Base-by-base conservation (phyloP, 2,797 vertebrate genomes). In the Cossypha caffra region DNA sequence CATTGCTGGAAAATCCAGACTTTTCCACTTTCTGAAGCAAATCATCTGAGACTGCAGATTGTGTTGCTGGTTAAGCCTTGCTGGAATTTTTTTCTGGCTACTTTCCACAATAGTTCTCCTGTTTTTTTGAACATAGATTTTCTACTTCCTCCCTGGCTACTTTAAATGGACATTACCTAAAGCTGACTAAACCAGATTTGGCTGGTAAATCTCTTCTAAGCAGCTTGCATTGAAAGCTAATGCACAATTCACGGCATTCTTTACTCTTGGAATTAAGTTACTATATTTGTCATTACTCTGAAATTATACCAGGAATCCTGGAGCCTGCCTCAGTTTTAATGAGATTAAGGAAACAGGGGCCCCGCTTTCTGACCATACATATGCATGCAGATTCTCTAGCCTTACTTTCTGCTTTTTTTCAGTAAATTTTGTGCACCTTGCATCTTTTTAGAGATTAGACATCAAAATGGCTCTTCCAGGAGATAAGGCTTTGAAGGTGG, bases 151-250 rank as follows among this genome's bases (percentile, higher is more conserved):
- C 54, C 68, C 59, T 90, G 82, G 58, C 45, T 40, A 47, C 67
- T 86, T 73, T 73, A 79, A 96, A 64, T 33, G 66, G 88, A 77
- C 88, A 42, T 88, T 75, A 96, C 58, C 84, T 92, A 83, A 95
- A 95, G 84, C 72, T 91, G 80, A 52, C 69, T 94, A 91, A 96
- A 95, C 42, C 37, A 86, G 86, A 97, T 95, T 92, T 97, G 86
- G 24, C 79, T 63, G 51, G 75, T 93, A 95, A 96, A 81, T 91
- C 78, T 83, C 33, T 79, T 91, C 86, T 94, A 92, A 97, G 84
- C 90, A 83, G 68, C 81, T 95, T 91, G 63, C 42, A 47, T 28
- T 40, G 68, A 92, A 85, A 90, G 52, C 35, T 93, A 95, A 94
- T 57, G 52, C 51, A 76, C 92, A 75, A 80, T 88, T 93, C 76